phyloP scores from a whole-genome alignment of 2,113 vertebrate genomes.

The Pterophyllum scalare region DNA sequence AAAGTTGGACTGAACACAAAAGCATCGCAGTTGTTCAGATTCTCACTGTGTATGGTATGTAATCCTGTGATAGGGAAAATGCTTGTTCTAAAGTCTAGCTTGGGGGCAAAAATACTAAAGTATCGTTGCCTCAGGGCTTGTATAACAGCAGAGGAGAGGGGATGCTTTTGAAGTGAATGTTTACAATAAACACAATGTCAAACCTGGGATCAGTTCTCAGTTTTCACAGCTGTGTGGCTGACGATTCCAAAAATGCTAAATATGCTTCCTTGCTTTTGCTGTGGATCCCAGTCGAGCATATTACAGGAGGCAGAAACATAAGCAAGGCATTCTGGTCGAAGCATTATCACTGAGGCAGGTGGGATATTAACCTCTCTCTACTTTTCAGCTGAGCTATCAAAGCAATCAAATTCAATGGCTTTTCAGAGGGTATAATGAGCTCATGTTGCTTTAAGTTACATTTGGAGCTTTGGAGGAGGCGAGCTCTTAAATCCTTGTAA shows the following conservation, averaged over 20 bases:
- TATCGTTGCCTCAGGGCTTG: conserved; percentile 33
- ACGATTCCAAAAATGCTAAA: conserved; percentile 74
- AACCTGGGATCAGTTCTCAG: conserved; percentile 51
- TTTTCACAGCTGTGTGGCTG: conserved; percentile 74
- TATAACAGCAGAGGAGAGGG: background rate
- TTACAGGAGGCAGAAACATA: conserved; percentile 68
- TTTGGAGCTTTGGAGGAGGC: conserved; percentile 42
- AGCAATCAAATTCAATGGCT: conserved; percentile 41
- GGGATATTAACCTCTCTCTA: background rate
- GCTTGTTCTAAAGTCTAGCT: conserved; percentile 4
- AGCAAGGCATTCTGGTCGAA: conserved; percentile 39
- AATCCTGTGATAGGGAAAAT: background rate
- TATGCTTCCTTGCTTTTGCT: conserved; percentile 61
- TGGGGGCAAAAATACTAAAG: background rate
- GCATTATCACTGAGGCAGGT: conserved; percentile 2
- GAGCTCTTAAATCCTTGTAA: conserved; percentile 33
- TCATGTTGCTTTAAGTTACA: conserved; percentile 31
- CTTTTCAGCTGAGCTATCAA: conserved; percentile 42
- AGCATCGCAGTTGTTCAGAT: background rate
- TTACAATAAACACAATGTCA: conserved; percentile 71
- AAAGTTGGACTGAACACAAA: conserved; percentile 1
- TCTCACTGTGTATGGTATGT: background rate
- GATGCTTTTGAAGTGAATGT: conserved; percentile 65
- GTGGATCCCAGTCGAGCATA: conserved; percentile 52
- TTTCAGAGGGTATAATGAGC: conserved; percentile 45